Percentiles rank a stretch among this genome's conserved stretches.
Evolutionary conservation across 2,888 invertebrate species (phyloP).

Genomic region (Leptodirus hochenwartii): DNA sequence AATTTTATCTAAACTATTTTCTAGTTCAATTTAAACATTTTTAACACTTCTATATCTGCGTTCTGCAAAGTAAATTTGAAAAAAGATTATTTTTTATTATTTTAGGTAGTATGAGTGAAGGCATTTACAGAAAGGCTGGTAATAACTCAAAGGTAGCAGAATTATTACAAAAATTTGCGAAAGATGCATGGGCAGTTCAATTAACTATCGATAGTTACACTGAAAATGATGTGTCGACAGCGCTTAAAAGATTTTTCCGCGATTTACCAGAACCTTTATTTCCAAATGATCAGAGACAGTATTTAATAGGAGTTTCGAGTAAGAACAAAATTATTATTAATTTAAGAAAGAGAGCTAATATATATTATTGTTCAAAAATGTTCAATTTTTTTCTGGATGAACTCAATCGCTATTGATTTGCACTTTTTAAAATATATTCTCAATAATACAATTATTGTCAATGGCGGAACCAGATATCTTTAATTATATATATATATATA

Average conservation of each 20-base stretch:
- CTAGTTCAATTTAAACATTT: background rate
- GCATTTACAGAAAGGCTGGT: conserved; percentile 75
- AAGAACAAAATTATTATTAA: conserved; percentile 14
- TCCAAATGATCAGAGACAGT: conserved; percentile 48
- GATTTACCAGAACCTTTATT: conserved; percentile 72
- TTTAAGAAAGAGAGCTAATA: too few species aligned
- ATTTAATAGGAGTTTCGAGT: conserved; percentile 51
- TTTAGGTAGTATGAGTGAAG: conserved; percentile 64
- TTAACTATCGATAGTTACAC: conserved; percentile 55
- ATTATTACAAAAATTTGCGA: conserved; percentile 54
- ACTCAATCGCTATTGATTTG: too few species aligned
- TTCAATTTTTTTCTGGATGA: conserved; percentile 1
- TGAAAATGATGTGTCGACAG: conserved; percentile 79
- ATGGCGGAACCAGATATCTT: too few species aligned
- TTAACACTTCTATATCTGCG: background rate
- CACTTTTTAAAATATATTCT: too few species aligned
- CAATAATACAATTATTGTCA: too few species aligned
- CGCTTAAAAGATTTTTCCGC: conserved; percentile 76
- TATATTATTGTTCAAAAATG: too few species aligned
- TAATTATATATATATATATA: too few species aligned
- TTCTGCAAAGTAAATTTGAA: background rate
- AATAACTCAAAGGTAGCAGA: conserved; percentile 54
- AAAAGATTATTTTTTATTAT: conserved; percentile 8
- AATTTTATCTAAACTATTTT: background rate
- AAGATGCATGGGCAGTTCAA: conserved; percentile 73